Percentiles rank a stretch among this genome's conserved stretches.
Evolutionary conservation across 2,113 vertebrate genomes (phyloP).

Genomic region (Callospermophilus lateralis): DNA sequence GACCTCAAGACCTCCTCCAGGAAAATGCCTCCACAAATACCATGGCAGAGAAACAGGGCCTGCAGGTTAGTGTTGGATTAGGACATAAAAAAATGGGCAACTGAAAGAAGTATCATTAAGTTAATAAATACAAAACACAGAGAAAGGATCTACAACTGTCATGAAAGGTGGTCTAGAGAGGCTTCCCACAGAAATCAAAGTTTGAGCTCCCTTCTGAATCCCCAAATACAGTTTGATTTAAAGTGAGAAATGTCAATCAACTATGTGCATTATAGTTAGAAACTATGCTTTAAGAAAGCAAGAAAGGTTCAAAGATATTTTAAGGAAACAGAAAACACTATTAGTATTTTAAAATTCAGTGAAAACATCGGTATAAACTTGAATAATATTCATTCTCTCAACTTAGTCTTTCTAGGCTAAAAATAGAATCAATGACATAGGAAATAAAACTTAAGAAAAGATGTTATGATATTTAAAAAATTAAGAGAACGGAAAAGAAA

Average conservation of each 20-base stretch:
- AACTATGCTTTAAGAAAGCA: background rate
- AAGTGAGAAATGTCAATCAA: background rate
- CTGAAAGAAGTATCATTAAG: background rate
- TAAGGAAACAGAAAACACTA: background rate
- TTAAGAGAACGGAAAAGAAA: background rate
- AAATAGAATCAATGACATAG: background rate
- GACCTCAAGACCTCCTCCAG: background rate
- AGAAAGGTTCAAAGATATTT: background rate
- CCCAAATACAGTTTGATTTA: background rate
- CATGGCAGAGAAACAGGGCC: too few species aligned
- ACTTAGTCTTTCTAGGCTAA: background rate
- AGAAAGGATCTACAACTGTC: background rate
- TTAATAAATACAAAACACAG: background rate
- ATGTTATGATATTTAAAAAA: background rate
- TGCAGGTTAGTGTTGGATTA: background rate
- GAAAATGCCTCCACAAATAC: background rate
- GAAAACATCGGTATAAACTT: background rate
- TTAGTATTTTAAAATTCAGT: slow-evolving; percentile 19
- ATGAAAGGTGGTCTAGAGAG: background rate
- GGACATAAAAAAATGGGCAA: background rate
- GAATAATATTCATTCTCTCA: background rate
- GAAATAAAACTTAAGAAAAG: background rate
- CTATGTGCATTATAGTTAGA: background rate
- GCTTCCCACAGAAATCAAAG: background rate
- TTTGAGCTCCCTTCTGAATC: background rate